Conservation (phyloP, 2,888 invertebrate genomes). For the Rhabditoides inermis region DNA sequence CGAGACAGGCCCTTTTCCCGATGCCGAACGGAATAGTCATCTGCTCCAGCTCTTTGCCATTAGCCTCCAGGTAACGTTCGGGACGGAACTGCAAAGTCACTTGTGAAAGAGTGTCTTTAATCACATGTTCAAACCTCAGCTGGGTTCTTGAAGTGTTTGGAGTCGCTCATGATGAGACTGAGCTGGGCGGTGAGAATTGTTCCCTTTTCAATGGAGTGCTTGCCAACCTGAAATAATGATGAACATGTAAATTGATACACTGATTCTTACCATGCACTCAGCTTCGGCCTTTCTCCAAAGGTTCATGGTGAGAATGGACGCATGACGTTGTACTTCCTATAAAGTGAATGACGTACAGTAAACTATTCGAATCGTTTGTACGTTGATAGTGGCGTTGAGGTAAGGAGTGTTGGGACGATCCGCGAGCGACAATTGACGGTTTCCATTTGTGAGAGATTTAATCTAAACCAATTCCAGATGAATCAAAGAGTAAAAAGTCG, state of each 20-base stretch:
- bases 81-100: conserved; percentile 18
- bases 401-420: conserved; percentile 16
- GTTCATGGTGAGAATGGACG: conserved; percentile 19
- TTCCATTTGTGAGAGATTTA: too few relatives aligned
- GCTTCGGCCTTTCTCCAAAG: conserved; percentile 15
- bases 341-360: too few relatives aligned
- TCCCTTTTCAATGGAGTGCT: conserved; percentile 11
- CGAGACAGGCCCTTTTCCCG: conserved; percentile 25
- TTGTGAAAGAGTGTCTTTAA: neutral
- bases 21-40: conserved; percentile 24
- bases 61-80: conserved; percentile 14
- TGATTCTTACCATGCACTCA: too few relatives aligned
- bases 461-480: too few relatives aligned
- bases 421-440: conserved; percentile 9
- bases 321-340: conserved; percentile 23
- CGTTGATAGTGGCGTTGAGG: conserved; percentile 16
- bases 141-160: conserved; percentile 11
- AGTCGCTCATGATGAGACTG: conserved; percentile 16
- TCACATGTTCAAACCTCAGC: conserved; percentile 6
- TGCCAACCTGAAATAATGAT: conserved; percentile 11
- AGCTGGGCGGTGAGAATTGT: conserved; percentile 17
- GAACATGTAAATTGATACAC: neutral
- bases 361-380: neutral
- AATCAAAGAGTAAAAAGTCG: too few relatives aligned
- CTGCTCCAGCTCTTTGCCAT: conserved; percentile 10